These are phyloP conservation scores for Scelioninae gen. 1 DNA, from an alignment of 2,888 invertebrate genomes.

Conservation along the genomic window DNA sequence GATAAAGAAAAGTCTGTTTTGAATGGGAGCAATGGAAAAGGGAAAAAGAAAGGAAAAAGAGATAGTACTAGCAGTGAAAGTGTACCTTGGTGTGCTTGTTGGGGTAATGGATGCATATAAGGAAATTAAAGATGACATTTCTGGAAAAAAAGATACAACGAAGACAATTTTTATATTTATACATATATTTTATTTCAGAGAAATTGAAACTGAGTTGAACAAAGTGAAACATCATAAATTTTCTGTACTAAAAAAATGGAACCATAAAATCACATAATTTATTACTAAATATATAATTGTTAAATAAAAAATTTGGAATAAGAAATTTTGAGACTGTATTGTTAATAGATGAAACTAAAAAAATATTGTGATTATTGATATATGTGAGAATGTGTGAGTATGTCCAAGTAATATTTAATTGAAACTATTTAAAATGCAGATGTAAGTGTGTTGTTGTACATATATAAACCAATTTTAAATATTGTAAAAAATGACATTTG, in stretches of 20 bases:
- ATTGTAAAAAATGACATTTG: constrained; percentile 27
- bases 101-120: constrained; percentile 92
- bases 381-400: not conserved
- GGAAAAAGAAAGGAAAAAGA: constrained; percentile 86
- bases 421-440: constrained; percentile 17
- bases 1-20: constrained; percentile 89
- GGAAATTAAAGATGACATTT: not conserved
- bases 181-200: too few relatives aligned
- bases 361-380: not conserved
- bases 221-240: too few relatives aligned
- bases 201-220: too few relatives aligned
- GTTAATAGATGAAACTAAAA: not conserved
- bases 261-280: too few relatives aligned
- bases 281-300: too few relatives aligned
- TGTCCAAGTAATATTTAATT: not conserved
- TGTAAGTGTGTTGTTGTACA: constrained; percentile 17
- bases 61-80: constrained; percentile 88
- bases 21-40: constrained; percentile 86
- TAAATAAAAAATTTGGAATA: too few relatives aligned
- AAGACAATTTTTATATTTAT: too few relatives aligned
- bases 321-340: too few relatives aligned
- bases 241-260: too few relatives aligned
- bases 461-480: constrained; percentile 48
- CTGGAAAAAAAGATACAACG: too few relatives aligned
- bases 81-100: constrained; percentile 93